phyloP scores from a whole-genome alignment of 1,140 invertebrate genomes.

The Drosophila trapezifrons region DNA sequence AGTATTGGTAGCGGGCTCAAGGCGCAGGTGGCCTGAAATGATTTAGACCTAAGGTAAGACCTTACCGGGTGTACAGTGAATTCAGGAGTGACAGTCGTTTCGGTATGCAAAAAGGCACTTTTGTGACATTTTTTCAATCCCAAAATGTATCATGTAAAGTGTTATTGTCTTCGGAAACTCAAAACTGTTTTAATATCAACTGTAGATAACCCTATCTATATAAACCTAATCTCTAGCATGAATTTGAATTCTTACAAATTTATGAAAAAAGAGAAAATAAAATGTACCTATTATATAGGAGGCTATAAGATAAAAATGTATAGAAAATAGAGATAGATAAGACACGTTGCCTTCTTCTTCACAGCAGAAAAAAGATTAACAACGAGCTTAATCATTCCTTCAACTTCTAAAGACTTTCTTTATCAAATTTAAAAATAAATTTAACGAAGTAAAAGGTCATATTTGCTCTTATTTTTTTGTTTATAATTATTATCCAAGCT shows the following conservation, averaged over 20 bases:
- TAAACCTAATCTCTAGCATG: no score
- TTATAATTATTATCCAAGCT: not conserved
- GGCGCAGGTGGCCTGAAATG: constrained; percentile 49
- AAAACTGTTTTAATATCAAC: not conserved
- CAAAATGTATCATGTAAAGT: constrained; percentile 2
- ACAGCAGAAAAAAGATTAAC: constrained; percentile 1
- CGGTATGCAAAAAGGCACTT: not conserved
- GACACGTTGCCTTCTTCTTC: constrained; percentile 1
- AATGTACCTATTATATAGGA: no score
- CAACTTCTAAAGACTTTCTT: no score
- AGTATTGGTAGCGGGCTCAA: constrained; percentile 66
- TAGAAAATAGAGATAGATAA: not conserved
- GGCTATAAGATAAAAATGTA: no score
- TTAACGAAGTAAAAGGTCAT: no score
- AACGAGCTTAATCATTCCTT: no score
- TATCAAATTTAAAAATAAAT: no score
- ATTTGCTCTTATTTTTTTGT: no score
- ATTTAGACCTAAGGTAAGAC: constrained; percentile 74
- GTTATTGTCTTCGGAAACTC: not conserved
- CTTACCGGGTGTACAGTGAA: constrained; percentile 6
- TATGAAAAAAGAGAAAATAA: no score
- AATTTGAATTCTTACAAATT: no score
- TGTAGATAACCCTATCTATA: not conserved
- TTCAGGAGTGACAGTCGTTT: not conserved
- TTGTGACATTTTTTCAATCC: not conserved